A percentile compares a stretch with the other conserved stretches of the same genome.
phyloP scores from a whole-genome alignment of 2,797 vertebrate genomes.

The Apodemus agrarius region DNA sequence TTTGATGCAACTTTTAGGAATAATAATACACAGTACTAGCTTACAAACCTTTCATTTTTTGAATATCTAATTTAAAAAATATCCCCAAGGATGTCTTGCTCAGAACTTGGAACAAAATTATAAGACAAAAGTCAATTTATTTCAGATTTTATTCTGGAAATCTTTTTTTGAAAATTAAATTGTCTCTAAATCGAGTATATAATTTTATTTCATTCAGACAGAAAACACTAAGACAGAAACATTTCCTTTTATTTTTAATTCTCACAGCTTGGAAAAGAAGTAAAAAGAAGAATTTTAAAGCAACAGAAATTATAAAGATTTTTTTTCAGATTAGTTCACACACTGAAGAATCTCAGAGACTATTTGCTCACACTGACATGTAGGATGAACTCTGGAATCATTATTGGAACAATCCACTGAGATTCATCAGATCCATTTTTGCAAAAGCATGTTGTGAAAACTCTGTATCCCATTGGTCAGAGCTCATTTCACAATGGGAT shows the following conservation, averaged over 20 bases:
- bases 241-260: constrained; percentile 42
- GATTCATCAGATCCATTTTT: neutral
- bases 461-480: neutral
- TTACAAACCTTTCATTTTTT: neutral
- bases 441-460: neutral
- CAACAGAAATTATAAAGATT: neutral
- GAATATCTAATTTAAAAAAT: neutral
- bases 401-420: neutral
- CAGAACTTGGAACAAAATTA: constrained; percentile 30
- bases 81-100: neutral
- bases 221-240: neutral
- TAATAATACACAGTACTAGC: neutral
- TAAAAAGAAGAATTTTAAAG: neutral
- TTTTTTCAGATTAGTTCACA: neutral
- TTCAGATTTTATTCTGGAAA: neutral
- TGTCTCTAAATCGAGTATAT: neutral
- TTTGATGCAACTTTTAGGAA: neutral
- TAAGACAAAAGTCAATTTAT: neutral
- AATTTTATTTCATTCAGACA: constrained; percentile 1
- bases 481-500: constrained; percentile 25
- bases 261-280: neutral
- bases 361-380: neutral
- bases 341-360: neutral
- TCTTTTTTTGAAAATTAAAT: neutral
- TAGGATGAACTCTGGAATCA: neutral